Base-by-base conservation (phyloP, 2,113 vertebrate species). In the Nothocercus nigrocapillus region DNA sequence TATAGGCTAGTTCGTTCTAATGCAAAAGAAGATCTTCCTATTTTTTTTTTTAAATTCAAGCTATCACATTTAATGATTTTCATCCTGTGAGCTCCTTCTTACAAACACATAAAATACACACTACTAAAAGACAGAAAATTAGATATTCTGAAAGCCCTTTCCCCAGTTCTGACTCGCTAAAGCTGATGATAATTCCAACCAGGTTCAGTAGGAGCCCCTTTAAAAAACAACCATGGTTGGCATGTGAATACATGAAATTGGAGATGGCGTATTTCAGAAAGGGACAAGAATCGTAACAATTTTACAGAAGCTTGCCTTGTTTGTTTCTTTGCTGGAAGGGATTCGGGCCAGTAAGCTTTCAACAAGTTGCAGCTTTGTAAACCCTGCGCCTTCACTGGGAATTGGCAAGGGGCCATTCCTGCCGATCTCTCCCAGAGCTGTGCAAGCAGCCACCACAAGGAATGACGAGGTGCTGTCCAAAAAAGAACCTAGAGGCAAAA, bases 291-390 rank as follows among this genome's bases (percentile, higher is more conserved):
- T 85, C 47, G 1, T 27, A 70, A 42, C 11, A 82, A 66, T 47
- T 30, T 22, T 34, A 70, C 2, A 85, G 61, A 83, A 69, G 87
- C 97, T 96, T 97, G 92, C 99, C 98, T 99, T 99, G 77, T 98
- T 98, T 90, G 98, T 99, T 97, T 99, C 99, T 96, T 99, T 99
- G 97, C 98, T 98, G 49, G 99, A 99, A 32, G 99, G 98, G 88
- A 99, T 99, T 91, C 98, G 98, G 32, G 98, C 98, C 53, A 99
- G 95, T 88, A 99, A 98, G 88, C 98, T 99, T 96, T 99, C 99
- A 88, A 99, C 98, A 59, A 98, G 97, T 30, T 98, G 98, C 32
- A 99, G 97, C 94, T 99, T 99, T 91, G 98, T 99, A 96, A 99
- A 98, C 56, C 99, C 99, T 34, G 98, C 92, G 11, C 99, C 99